Evolutionary conservation across 64 coral and sea anemone genomes (phyloP).

Genomic region (Pachyseris speciosa): DNA sequence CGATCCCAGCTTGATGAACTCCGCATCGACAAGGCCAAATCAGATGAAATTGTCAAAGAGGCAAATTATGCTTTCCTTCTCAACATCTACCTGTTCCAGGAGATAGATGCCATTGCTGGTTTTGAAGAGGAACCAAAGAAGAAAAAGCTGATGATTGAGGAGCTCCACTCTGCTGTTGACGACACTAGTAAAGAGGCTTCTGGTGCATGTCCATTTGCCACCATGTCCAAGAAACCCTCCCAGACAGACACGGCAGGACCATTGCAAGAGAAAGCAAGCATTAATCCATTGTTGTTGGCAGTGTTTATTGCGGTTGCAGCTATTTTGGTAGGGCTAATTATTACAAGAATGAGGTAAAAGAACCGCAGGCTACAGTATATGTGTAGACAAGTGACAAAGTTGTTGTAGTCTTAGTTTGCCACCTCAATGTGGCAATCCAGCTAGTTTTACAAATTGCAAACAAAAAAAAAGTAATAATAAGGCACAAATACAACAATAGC

Average conservation of each 20-base stretch:
- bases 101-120: slow-evolving; percentile 81
- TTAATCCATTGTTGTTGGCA: slow-evolving; percentile 65
- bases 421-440: no score
- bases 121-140: slow-evolving; percentile 28
- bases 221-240: slow-evolving; percentile 62
- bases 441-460: no score
- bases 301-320: slow-evolving; percentile 74
- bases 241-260: neutral
- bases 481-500: no score
- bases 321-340: slow-evolving; percentile 54
- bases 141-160: slow-evolving; percentile 27
- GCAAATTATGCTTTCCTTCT: slow-evolving; percentile 80
- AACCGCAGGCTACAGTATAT: neutral
- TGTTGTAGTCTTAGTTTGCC: no score
- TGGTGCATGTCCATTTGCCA: slow-evolving; percentile 83
- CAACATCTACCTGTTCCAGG: slow-evolving; percentile 87
- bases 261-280: neutral
- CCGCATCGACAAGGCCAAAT: slow-evolving; percentile 56
- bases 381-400: neutral
- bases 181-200: neutral
- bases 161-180: neutral
- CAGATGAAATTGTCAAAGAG: slow-evolving; percentile 91
- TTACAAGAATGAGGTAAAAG: neutral
- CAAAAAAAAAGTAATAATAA: no score
- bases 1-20: slow-evolving; percentile 80